These are phyloP conservation scores for Limnephilus lunatus DNA, from an alignment of 2,888 invertebrate genomes.

Conservation along the genomic window DNA sequence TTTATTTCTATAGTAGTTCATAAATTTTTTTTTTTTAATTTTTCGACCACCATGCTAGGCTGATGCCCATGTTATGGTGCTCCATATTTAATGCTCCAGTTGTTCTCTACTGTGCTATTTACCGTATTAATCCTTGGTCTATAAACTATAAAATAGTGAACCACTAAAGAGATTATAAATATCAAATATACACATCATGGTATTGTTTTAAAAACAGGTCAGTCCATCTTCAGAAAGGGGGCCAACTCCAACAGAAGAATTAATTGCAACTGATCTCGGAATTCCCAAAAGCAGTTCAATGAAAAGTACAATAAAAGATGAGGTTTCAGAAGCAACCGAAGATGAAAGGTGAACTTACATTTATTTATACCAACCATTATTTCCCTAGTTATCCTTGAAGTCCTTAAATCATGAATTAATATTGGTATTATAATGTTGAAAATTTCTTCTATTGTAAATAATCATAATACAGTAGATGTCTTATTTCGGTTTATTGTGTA, in stretches of 20 bases:
- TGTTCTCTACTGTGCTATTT: neutral
- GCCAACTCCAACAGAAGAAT: neutral
- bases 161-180: neutral
- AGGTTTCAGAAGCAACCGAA: conserved; percentile 57
- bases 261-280: neutral
- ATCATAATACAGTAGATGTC: too few relatives aligned
- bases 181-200: neutral
- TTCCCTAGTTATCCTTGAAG: neutral
- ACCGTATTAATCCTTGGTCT: neutral
- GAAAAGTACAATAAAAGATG: conserved; percentile 54
- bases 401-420: neutral
- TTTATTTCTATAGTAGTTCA: neutral
- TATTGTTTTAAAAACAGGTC: neutral
- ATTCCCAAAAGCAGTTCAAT: conserved; percentile 5
- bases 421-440: neutral
- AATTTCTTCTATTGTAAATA: neutral
- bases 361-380: neutral
- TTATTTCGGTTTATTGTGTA: neutral
- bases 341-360: conserved; percentile 55
- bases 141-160: neutral
- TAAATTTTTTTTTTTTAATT: too few relatives aligned
- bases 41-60: too few relatives aligned
- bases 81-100: too few relatives aligned
- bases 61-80: too few relatives aligned
- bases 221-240: neutral